These are phyloP conservation scores for Salvelinus alpinus DNA, from an alignment of 2,113 vertebrate species.

Conservation along the genomic window DNA sequence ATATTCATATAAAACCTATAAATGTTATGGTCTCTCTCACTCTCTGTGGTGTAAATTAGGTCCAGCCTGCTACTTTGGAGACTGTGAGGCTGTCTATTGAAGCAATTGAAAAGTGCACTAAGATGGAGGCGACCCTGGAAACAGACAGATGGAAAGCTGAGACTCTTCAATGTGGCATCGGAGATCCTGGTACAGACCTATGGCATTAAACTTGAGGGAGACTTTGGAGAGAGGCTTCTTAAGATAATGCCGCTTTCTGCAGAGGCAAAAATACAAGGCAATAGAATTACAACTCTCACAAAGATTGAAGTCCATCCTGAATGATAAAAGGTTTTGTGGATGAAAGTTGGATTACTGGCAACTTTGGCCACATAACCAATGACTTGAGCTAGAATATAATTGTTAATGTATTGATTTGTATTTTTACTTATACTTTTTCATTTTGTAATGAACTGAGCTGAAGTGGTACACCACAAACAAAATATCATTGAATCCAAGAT, in stretches of 20 bases:
- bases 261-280: constrained; percentile 14
- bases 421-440: no score
- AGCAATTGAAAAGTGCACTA: background rate
- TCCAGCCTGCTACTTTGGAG: background rate
- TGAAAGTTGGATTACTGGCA: no score
- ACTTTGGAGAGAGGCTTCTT: background rate
- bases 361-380: no score
- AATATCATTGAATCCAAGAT: no score
- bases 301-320: background rate
- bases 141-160: fast-evolving
- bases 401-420: no score
- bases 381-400: no score
- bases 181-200: background rate
- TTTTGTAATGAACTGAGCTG: no score
- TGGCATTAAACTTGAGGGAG: fast-evolving
- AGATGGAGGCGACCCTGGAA: background rate
- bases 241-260: background rate
- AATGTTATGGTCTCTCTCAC: no score
- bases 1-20: no score
- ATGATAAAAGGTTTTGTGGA: background rate
- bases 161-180: background rate
- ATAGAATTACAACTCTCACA: background rate
- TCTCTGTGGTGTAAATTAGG: constrained; percentile 20
- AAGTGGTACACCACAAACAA: no score
- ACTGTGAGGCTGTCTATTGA: background rate